These are phyloP conservation scores for Chauna torquata DNA, from an alignment of 2,113 vertebrate species.

Conservation along the genomic window DNA sequence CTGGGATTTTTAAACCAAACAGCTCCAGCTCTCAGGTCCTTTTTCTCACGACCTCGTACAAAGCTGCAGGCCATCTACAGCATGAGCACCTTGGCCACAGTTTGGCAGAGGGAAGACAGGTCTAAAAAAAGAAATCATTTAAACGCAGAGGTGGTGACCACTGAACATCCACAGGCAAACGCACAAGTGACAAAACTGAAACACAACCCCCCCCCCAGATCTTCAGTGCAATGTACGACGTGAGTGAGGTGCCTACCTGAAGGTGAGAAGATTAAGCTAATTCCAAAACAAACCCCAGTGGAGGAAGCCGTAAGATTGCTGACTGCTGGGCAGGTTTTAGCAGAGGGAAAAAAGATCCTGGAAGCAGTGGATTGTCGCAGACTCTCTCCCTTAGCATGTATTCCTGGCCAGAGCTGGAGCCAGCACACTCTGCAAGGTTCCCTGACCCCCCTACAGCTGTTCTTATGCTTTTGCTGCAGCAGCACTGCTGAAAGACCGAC, in stretches of 20 bases:
- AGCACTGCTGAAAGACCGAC: neutral
- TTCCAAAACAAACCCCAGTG: neutral
- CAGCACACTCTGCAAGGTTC: neutral
- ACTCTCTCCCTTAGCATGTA: rapidly evolving
- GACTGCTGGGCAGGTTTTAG: neutral
- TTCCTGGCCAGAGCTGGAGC: neutral
- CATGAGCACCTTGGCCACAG: neutral
- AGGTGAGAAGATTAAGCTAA: neutral
- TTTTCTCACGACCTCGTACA: neutral
- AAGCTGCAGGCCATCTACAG: neutral
- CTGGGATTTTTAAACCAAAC: neutral
- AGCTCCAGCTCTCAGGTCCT: neutral
- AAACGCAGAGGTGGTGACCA: neutral
- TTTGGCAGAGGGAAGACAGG: neutral
- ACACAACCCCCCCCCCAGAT: neutral
- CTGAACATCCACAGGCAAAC: neutral
- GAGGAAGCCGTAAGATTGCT: neutral
- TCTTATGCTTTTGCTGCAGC: neutral
- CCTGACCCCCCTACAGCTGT: rapidly evolving
- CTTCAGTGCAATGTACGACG: rapidly evolving
- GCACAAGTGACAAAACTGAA: neutral
- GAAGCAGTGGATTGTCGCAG: rapidly evolving
- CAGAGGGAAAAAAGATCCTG: neutral
- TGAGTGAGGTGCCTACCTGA: neutral
- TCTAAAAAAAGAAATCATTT: neutral